Percentiles rank a stretch among this genome's conserved stretches.
Evolutionary conservation across 2,888 invertebrate species (phyloP).

Genomic region (Drosophila birchii): DNA sequence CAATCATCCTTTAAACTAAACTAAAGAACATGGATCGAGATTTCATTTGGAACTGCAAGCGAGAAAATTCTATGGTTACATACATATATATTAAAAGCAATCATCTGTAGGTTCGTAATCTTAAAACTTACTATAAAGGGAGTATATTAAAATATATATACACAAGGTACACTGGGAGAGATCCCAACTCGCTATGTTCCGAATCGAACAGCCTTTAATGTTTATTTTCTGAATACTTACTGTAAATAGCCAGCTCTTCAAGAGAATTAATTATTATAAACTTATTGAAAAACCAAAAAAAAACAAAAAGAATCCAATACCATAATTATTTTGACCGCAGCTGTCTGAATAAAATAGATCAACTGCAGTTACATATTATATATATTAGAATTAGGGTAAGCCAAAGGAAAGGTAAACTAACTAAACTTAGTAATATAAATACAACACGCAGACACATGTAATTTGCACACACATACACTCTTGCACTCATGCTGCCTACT

Average conservation of each 20-base stretch:
- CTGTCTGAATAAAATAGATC: conserved; percentile 2
- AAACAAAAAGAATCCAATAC: background rate
- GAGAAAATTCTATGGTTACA: background rate
- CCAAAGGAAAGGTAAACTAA: conserved; percentile 12
- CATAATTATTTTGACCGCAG: conserved; percentile 21
- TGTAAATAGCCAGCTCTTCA: conserved; percentile 25
- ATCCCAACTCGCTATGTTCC: background rate
- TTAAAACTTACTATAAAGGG: conserved; percentile 1
- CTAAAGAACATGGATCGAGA: conserved; percentile 1
- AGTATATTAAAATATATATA: background rate
- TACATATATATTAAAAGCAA: conserved; percentile 16
- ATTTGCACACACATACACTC: conserved; percentile 17
- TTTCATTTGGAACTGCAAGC: background rate
- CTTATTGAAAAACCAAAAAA: background rate
- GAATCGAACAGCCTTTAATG: background rate
- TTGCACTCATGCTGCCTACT: conserved; percentile 31
- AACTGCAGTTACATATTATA: conserved; percentile 1
- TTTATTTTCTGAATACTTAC: conserved; percentile 6
- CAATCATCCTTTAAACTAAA: conserved; percentile 7
- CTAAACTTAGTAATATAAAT: conserved; percentile 8
- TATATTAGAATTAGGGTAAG: conserved; percentile 33
- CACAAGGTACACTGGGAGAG: background rate
- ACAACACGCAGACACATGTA: conserved; percentile 8
- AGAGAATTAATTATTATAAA: background rate
- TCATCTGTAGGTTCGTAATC: conserved; percentile 18